A percentile compares a stretch with the other conserved stretches of the same genome.
Evolutionary conservation across 2,797 vertebrate species (phyloP).

Genomic region (Spea hammondii): DNA sequence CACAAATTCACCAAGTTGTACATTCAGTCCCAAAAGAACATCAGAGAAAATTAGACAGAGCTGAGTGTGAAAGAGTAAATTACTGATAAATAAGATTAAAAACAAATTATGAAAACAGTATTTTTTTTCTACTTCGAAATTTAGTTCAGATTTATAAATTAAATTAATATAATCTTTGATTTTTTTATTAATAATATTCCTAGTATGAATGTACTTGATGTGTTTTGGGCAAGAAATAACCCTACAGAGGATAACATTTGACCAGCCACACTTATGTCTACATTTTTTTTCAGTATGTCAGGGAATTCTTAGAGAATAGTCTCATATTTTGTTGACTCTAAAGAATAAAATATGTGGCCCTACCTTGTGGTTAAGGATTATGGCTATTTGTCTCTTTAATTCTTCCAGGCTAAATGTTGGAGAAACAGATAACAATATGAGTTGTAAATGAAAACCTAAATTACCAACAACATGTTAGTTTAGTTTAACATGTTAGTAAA

Average conservation of each 20-base stretch:
- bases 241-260: too few relatives aligned
- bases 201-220: too few relatives aligned
- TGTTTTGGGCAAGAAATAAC: too few relatives aligned
- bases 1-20: slow-evolving; percentile 10
- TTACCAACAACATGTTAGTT: too few relatives aligned
- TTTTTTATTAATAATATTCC: too few relatives aligned
- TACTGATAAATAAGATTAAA: too few relatives aligned
- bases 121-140: not conserved
- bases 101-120: too few relatives aligned
- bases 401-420: not conserved
- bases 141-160: not conserved
- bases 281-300: not conserved
- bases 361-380: not conserved
- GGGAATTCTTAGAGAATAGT: not conserved
- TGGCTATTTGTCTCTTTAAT: not conserved
- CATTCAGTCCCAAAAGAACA: slow-evolving; percentile 1
- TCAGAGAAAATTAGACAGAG: slow-evolving; percentile 10
- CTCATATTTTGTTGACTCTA: not conserved
- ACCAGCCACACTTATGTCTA: too few relatives aligned
- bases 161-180: too few relatives aligned
- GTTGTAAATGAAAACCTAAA: too few relatives aligned
- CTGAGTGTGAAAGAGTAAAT: not conserved
- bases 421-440: not conserved
- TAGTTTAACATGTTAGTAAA: too few relatives aligned
- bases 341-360: not conserved